Percentiles rank a stretch among this genome's conserved stretches.
Evolutionary conservation across 2,113 vertebrate species (phyloP).

Genomic region (Coreoperca whiteheadi): DNA sequence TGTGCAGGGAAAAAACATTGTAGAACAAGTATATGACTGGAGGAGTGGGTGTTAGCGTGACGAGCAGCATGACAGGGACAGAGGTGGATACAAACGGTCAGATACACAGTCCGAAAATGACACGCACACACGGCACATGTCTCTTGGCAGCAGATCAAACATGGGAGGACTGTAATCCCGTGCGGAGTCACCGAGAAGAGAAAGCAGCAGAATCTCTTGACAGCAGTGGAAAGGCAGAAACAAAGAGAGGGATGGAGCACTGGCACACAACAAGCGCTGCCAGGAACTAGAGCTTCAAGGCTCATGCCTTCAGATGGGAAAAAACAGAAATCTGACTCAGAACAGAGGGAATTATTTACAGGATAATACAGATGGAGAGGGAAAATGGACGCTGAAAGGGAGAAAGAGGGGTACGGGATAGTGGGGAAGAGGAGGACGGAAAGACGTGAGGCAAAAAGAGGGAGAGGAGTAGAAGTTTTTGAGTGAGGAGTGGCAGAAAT

Average conservation of each 20-base stretch:
- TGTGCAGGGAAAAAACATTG: slow-evolving; percentile 7
- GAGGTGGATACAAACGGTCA: slow-evolving; percentile 66
- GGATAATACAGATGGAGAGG: slow-evolving; percentile 57
- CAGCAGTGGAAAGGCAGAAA: slow-evolving; percentile 58
- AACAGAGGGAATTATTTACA: slow-evolving; percentile 73
- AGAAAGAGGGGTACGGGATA: slow-evolving; percentile 17
- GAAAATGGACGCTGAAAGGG: slow-evolving; percentile 29
- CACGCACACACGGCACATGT: slow-evolving; percentile 34
- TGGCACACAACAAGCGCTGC: slow-evolving; percentile 59
- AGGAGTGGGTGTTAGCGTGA: slow-evolving; percentile 41
- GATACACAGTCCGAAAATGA: slow-evolving; percentile 22
- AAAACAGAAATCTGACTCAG: slow-evolving; percentile 49
- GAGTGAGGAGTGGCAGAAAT: slow-evolving; percentile 13
- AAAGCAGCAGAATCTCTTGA: slow-evolving; percentile 62
- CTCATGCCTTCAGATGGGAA: slow-evolving; percentile 48
- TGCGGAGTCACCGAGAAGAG: slow-evolving; percentile 44
- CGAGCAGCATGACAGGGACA: slow-evolving; percentile 43
- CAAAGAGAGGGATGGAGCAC: slow-evolving; percentile 58
- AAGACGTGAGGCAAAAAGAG: not conserved
- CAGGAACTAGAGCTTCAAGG: slow-evolving; percentile 60
- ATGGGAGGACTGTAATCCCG: slow-evolving; percentile 71
- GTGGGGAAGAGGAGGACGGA: not conserved
- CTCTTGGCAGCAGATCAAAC: slow-evolving; percentile 67
- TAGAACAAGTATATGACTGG: slow-evolving; percentile 6
- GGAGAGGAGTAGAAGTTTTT: slow-evolving; percentile 10